phyloP scores from a whole-genome alignment of 92 coral and sea anemone species.

The Parazoanthus atlanticus region DNA sequence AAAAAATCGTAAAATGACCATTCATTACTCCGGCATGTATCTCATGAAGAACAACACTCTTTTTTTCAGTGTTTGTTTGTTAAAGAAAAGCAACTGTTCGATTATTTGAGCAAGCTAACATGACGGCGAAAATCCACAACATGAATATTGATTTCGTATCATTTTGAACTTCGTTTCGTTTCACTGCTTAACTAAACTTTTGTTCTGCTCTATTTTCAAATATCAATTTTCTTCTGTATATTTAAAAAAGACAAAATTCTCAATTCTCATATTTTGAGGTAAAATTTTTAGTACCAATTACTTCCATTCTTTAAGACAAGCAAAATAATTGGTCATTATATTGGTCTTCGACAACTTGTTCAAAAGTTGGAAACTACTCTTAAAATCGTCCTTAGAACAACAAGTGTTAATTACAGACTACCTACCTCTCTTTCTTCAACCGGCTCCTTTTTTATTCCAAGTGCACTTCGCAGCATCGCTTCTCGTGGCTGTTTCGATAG shows the following conservation, averaged over 20 bases:
- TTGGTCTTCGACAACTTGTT: not conserved
- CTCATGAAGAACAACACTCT: not conserved
- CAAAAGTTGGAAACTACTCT: not conserved
- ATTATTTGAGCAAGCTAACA: no score
- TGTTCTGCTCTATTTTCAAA: no score
- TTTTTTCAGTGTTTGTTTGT: not conserved
- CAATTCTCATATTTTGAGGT: no score
- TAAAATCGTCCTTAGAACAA: not conserved
- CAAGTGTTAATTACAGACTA: not conserved
- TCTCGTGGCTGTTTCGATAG: slow-evolving; percentile 30
- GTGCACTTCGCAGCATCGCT: slow-evolving; percentile 48
- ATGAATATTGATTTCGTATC: no score
- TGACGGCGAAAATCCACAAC: no score
- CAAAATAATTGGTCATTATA: not conserved
- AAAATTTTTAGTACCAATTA: no score
- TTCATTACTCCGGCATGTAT: not conserved
- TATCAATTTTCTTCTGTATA: not conserved
- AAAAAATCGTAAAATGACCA: no score
- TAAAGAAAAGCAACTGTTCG: no score
- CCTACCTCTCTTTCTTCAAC: slow-evolving; percentile 50
- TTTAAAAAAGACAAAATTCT: not conserved
- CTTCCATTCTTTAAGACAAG: not conserved
- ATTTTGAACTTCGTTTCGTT: no score
- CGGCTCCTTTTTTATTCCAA: slow-evolving; percentile 63
- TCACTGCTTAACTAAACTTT: no score